These are phyloP conservation scores for Cheirogaleus major DNA, from an alignment of 2,797 vertebrate genomes.

Conservation along the genomic window DNA sequence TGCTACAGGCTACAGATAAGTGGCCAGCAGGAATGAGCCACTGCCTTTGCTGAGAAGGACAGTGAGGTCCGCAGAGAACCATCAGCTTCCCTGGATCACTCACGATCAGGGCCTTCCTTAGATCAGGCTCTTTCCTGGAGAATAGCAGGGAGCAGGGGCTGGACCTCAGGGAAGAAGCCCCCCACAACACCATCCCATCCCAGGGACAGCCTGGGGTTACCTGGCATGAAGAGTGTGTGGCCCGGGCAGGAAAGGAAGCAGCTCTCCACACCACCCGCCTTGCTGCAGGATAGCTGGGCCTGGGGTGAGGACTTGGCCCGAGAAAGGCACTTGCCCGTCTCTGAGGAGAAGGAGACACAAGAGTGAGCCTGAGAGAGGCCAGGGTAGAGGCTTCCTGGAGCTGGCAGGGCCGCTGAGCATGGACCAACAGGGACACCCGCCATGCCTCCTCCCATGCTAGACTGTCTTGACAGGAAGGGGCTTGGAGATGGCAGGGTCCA, in stretches of 20 bases:
- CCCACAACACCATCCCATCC: neutral
- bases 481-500: neutral
- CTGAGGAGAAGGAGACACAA: slow-evolving; percentile 85
- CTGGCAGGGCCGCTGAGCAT: fast-evolving
- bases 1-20: neutral
- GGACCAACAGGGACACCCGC: neutral
- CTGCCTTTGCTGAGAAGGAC: neutral
- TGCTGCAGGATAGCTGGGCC: slow-evolving; percentile 93
- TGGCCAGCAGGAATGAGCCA: fast-evolving
- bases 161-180: neutral
- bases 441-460: neutral
- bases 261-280: slow-evolving; percentile 90
- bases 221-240: slow-evolving; percentile 93
- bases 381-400: neutral
- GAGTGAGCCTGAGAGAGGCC: neutral
- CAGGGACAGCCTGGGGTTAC: slow-evolving; percentile 80
- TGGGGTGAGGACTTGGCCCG: slow-evolving; percentile 87
- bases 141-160: neutral
- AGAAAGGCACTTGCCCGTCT: slow-evolving; percentile 92
- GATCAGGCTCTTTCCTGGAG: neutral
- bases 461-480: neutral
- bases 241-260: slow-evolving; percentile 94
- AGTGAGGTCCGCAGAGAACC: neutral
- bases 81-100: neutral
- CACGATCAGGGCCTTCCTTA: neutral